Evolutionary conservation across 1,140 invertebrate species (phyloP).

Genomic region (Leptonema lineaticorne): DNA sequence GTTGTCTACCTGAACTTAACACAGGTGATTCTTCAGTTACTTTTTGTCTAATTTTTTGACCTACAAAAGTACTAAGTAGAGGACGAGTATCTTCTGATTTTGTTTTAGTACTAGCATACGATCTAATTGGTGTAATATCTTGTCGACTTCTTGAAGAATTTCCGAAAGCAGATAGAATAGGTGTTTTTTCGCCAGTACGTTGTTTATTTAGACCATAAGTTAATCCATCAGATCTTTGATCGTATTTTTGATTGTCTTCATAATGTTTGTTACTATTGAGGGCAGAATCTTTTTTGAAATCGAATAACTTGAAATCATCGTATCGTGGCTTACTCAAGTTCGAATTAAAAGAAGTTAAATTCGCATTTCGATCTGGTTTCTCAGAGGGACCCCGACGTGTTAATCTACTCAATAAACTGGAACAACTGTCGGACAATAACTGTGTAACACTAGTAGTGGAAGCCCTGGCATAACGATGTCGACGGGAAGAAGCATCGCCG

Average conservation of each 20-base stretch:
- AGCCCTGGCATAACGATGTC: conserved; percentile 69
- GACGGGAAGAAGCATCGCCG: conserved; percentile 52
- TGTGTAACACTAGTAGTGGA: conserved; percentile 81
- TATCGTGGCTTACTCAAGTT: conserved; percentile 46
- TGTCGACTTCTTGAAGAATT: conserved; percentile 45
- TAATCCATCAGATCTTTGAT: conserved; percentile 48
- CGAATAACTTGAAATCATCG: conserved; percentile 47
- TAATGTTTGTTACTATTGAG: conserved; percentile 50
- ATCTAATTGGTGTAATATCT: conserved; percentile 21
- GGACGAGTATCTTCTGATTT: conserved; percentile 26
- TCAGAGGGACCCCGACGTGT: conserved; percentile 73
- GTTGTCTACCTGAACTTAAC: conserved; percentile 49
- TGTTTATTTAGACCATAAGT: conserved; percentile 44
- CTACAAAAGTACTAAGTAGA: conserved; percentile 12
- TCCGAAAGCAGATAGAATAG: conserved; percentile 45
- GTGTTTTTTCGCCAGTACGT: conserved; percentile 46
- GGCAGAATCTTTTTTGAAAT: conserved; percentile 46
- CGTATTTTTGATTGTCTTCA: conserved; percentile 47
- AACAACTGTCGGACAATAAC: conserved; percentile 79
- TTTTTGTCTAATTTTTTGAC: neutral
- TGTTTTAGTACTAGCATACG: conserved; percentile 43
- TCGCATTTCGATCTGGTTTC: conserved; percentile 46
- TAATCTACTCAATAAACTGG: conserved; percentile 75
- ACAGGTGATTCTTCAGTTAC: conserved; percentile 44
- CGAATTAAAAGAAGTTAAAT: conserved; percentile 45